phyloP scores from a whole-genome alignment of 2,888 invertebrate species.

The Acleris holmiana region DNA sequence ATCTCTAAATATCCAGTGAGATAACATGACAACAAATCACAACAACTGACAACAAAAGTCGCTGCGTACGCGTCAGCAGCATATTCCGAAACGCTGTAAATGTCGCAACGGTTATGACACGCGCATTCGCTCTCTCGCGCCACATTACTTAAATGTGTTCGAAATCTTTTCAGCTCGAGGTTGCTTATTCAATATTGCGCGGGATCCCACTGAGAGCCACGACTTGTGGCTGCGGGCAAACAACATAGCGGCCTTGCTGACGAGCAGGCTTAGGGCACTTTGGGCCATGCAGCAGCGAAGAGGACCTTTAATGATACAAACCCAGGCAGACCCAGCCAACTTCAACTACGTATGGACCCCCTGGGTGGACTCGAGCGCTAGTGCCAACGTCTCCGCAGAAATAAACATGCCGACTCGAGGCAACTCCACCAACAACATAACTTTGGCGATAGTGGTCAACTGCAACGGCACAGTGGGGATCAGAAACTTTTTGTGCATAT shows the following conservation, averaged over 20 bases:
- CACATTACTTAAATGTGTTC: slow-evolving; percentile 31
- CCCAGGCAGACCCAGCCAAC: slow-evolving; percentile 87
- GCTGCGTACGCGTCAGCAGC: slow-evolving; percentile 10
- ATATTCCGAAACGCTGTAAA: slow-evolving; percentile 23
- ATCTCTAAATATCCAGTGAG: neutral
- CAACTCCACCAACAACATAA: slow-evolving; percentile 47
- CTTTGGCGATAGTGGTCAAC: slow-evolving; percentile 50
- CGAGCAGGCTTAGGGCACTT: slow-evolving; percentile 68
- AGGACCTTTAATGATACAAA: slow-evolving; percentile 73
- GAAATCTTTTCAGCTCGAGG: slow-evolving; percentile 77
- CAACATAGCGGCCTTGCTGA: slow-evolving; percentile 71
- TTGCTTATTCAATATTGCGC: slow-evolving; percentile 90
- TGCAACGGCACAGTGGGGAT: slow-evolving; percentile 64
- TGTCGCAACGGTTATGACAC: slow-evolving; percentile 30
- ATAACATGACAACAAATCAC: slow-evolving; percentile 18
- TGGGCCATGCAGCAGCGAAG: slow-evolving; percentile 79
- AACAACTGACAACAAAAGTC: slow-evolving; percentile 5
- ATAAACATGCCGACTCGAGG: slow-evolving; percentile 37
- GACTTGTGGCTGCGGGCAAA: slow-evolving; percentile 85
- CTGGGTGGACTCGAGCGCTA: slow-evolving; percentile 68
- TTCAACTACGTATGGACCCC: slow-evolving; percentile 90
- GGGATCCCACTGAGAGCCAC: slow-evolving; percentile 91
- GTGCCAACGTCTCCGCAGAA: slow-evolving; percentile 8
- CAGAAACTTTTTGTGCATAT: slow-evolving; percentile 71
- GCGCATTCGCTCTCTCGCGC: slow-evolving; percentile 27